phyloP scores from a whole-genome alignment of 2,888 invertebrate genomes.

The Crematogaster levior region DNA sequence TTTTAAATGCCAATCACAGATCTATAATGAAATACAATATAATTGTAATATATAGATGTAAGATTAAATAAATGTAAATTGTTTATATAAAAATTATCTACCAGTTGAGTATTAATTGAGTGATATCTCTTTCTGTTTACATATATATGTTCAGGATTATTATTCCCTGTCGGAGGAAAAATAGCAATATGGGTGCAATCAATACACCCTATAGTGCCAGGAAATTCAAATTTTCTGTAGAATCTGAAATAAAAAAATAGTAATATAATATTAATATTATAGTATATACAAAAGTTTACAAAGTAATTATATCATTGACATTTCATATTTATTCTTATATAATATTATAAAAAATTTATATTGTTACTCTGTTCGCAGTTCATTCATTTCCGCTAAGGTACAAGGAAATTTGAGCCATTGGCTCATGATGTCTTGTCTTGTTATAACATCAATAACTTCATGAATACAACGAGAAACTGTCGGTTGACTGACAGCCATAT shows the following conservation, averaged over 20 bases:
- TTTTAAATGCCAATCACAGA: background rate
- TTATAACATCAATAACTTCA: background rate
- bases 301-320: too few relatives aligned
- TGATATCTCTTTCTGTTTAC: background rate
- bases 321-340: too few relatives aligned
- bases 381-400: background rate
- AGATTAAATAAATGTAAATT: too few relatives aligned
- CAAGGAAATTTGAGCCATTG: background rate
- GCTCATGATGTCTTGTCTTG: background rate
- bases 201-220: background rate
- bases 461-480: background rate
- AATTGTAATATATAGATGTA: background rate
- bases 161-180: background rate
- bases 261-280: background rate
- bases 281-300: background rate
- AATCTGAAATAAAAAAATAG: background rate
- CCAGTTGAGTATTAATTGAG: background rate
- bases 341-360: background rate
- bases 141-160: background rate
- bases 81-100: background rate
- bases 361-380: background rate
- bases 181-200: background rate
- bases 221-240: background rate
- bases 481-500: background rate
- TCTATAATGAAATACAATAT: background rate